These are phyloP conservation scores for Pristionchus japonicus DNA, from an alignment of 2,888 invertebrate genomes.

Conservation along the genomic window DNA sequence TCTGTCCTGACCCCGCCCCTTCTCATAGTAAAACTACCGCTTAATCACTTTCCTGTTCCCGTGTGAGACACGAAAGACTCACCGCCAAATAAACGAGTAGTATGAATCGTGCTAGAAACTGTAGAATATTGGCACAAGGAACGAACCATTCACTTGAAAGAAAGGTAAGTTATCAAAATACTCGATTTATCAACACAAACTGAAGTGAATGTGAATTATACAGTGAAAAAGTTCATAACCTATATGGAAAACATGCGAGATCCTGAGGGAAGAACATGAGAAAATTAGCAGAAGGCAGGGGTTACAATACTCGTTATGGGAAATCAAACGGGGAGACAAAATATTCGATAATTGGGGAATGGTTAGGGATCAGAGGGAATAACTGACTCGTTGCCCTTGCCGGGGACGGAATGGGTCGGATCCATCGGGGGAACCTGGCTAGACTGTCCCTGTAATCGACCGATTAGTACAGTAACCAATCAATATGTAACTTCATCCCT, in stretches of 20 bases:
- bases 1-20: neutral
- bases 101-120: too few relatives aligned
- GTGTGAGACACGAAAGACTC: too few relatives aligned
- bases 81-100: neutral
- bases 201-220: neutral
- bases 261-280: neutral
- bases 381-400: neutral
- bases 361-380: neutral
- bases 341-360: neutral
- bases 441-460: neutral
- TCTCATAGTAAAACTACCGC: neutral
- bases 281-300: slow-evolving; percentile 20
- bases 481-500: neutral
- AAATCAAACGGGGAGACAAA: neutral
- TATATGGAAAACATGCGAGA: neutral
- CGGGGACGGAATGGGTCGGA: neutral
- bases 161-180: neutral
- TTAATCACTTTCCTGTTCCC: too few relatives aligned
- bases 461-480: neutral
- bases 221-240: neutral
- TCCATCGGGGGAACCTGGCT: neutral
- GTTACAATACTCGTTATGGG: neutral
- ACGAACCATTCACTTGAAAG: too few relatives aligned
- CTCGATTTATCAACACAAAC: neutral
- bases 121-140: too few relatives aligned